Evolutionary conservation across 2,113 vertebrate genomes (phyloP), one percentile per base, ranked within the genome.

Genomic region (Agapornis roseicollis): DNA sequence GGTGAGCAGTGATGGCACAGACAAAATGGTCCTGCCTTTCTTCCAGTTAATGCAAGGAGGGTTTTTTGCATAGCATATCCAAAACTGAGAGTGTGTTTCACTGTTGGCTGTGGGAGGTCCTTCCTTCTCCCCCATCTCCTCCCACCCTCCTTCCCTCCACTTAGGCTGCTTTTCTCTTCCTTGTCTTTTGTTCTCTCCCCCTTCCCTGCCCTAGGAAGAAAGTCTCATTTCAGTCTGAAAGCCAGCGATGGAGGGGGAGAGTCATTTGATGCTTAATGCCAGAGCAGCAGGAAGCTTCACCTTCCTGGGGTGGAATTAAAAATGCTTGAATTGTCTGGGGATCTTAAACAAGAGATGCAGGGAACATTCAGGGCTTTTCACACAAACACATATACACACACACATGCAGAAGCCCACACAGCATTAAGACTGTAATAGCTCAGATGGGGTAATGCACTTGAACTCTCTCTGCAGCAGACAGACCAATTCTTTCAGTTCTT

Each of bases 221-320:
- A 87, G 52, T 76, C 68, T 95, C 63, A 66, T 97, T 97, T 95
- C 82, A 71, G 84, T 56, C 85, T 92, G 80, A 94, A 81, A 90
- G 84, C 53, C 68, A 61, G 35, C 17, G 4, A 33, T 85, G 71
- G 70, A 95, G 58, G 61, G 88, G 78, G 90, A 94, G 91, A 94
- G 82, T 90, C 50, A 71, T 94, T 88, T 89, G 91, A 50, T 52
- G 46, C 81, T 96, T 78, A 97, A 83, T 96, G 78, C 92, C 37
- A 22, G 94, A 94, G 70, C 66, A 29, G 80, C 71, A 85, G 93
- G 90, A 95, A 92, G 92, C 93, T 80, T 96, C 84, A 93, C 56
- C 78, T 96, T 97, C 97, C 93, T 89, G 78, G 95, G 81, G 76
- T 90, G 88, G 83, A 96, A 97, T 88, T 94, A 90, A 95, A 94